Conservation (phyloP, 2,888 invertebrate genomes). For the Tenthredo notha region DNA sequence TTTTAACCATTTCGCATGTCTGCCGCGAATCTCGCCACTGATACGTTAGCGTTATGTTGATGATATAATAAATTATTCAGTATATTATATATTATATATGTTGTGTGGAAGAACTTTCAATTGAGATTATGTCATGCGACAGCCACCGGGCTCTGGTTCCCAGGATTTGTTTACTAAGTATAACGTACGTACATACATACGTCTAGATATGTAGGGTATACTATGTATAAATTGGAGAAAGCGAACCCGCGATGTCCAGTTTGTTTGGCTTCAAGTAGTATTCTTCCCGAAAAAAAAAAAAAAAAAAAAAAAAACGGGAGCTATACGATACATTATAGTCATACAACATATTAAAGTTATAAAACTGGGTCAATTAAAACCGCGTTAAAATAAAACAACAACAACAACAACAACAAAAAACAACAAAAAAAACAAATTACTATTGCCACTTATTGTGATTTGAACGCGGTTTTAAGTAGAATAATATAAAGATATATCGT, state of each 20-base stretch:
- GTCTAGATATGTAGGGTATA: background rate
- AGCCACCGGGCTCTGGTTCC: slow-evolving; percentile 60
- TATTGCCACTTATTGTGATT: too few relatives aligned
- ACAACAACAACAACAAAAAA: background rate
- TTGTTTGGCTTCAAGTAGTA: slow-evolving; percentile 44
- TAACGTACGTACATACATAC: background rate
- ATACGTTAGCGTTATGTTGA: background rate
- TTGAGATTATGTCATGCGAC: slow-evolving; percentile 65
- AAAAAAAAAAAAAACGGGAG: too few relatives aligned
- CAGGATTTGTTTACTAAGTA: slow-evolving; percentile 63
- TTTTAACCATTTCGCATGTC: too few relatives aligned
- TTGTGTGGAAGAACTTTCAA: slow-evolving; percentile 60
- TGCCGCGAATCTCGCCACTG: background rate
- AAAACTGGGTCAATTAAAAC: slow-evolving; percentile 6
- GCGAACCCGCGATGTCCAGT: slow-evolving; percentile 52
- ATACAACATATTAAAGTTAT: background rate
- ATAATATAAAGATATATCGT: background rate
- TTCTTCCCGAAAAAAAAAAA: slow-evolving; percentile 7
- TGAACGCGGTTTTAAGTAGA: too few relatives aligned
- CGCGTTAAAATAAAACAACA: background rate
- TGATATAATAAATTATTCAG: background rate
- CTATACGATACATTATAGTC: background rate
- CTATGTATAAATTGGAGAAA: slow-evolving; percentile 23
- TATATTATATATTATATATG: background rate
- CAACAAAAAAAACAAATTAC: background rate